These are phyloP conservation scores for Amphipyra tragopoginis DNA, from an alignment of 2,888 invertebrate genomes.

Conservation along the genomic window DNA sequence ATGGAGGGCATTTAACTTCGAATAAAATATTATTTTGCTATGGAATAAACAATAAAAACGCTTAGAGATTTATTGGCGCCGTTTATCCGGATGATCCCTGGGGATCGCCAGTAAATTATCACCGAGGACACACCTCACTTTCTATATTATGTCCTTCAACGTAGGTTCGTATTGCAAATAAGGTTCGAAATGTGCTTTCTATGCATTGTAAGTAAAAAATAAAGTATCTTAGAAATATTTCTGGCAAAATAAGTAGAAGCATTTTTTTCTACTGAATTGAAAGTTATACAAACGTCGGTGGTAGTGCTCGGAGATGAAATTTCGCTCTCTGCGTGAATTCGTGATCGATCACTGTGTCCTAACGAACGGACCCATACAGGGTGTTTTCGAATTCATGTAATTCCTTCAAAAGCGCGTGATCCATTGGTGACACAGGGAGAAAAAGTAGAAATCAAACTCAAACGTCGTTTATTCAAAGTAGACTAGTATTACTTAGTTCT, in stretches of 20 bases:
- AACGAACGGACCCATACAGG: constrained; percentile 33
- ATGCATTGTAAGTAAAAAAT: neutral
- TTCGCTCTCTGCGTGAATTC: constrained; percentile 23
- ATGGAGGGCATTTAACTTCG: constrained; percentile 60
- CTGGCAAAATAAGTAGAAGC: constrained; percentile 7
- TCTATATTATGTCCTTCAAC: constrained; percentile 29
- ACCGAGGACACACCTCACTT: constrained; percentile 56
- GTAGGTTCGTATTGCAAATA: constrained; percentile 8
- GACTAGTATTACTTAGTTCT: no score
- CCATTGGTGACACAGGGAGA: no score
- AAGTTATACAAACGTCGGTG: constrained; percentile 21
- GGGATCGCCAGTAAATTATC: constrained; percentile 73
- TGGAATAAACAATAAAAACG: constrained; percentile 69
- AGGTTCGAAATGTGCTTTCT: constrained; percentile 3
- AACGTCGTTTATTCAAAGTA: no score
- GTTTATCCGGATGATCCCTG: constrained; percentile 77
- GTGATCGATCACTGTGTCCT: constrained; percentile 52
- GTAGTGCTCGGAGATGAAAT: constrained; percentile 23
- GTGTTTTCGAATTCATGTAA: no score
- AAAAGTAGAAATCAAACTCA: no score
- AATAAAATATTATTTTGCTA: constrained; percentile 68
- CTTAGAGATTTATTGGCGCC: constrained; percentile 72
- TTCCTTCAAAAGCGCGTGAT: no score
- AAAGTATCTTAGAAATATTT: constrained; percentile 9
- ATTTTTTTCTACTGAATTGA: constrained; percentile 24